Evolutionary conservation across 2,113 vertebrate genomes (phyloP).

Genomic region (Neotragus moschatus): DNA sequence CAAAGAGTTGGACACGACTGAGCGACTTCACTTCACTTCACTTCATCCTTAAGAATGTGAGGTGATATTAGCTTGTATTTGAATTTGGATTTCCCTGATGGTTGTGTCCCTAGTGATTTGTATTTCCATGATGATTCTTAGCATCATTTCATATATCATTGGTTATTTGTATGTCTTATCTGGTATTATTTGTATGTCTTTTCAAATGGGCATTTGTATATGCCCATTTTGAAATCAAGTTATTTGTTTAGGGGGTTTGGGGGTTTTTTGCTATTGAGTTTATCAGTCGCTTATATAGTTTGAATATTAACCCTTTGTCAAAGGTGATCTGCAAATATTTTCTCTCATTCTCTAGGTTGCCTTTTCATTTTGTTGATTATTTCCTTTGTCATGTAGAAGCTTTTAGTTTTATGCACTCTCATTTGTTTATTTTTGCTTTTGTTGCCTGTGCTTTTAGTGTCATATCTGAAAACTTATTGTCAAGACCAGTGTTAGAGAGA

Average conservation of each 20-base stretch:
- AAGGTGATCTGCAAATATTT: neutral
- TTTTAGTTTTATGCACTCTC: neutral
- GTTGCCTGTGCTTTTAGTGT: neutral
- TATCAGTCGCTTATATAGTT: neutral
- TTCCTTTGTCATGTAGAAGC: neutral
- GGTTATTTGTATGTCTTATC: neutral
- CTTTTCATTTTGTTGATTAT: neutral
- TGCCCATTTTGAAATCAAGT: neutral
- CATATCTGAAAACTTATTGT: neutral
- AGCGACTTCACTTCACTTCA: too few species aligned
- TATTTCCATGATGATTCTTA: too few species aligned
- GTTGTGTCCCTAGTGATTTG: neutral
- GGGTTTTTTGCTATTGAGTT: neutral
- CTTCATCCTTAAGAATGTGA: neutral
- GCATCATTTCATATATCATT: neutral
- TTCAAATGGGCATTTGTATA: neutral
- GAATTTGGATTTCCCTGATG: neutral
- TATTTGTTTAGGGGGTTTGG: neutral
- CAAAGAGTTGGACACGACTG: too few species aligned
- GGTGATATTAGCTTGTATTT: neutral
- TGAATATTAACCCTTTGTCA: neutral
- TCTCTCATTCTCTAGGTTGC: neutral
- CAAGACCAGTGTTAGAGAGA: neutral
- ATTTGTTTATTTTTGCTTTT: neutral
- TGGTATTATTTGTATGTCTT: neutral